A percentile compares a stretch with the other conserved stretches of the same genome.
phyloP scores from a whole-genome alignment of 2,113 vertebrate genomes.

The Nothocercus julius region DNA sequence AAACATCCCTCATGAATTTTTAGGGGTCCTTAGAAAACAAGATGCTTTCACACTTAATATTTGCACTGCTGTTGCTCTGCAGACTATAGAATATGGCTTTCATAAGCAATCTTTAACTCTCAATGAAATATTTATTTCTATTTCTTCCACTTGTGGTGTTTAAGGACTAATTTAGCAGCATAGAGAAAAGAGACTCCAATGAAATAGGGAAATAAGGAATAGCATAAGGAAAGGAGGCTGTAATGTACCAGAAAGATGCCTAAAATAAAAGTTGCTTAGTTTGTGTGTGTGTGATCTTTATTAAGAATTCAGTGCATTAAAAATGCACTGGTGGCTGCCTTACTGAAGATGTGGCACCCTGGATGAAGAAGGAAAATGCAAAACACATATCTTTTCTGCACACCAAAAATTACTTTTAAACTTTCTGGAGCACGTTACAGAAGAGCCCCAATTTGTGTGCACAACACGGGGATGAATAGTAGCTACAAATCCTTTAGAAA shows the following conservation, averaged over 20 bases:
- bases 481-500: neutral
- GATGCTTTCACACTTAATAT: neutral
- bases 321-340: neutral
- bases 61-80: neutral
- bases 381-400: neutral
- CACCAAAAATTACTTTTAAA: neutral
- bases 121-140: neutral
- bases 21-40: neutral
- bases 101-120: neutral
- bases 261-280: too few species aligned
- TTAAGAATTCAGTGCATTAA: neutral
- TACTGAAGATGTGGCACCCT: fast-evolving
- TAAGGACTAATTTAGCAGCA: neutral
- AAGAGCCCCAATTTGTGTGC: neutral
- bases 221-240: too few species aligned
- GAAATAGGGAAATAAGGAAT: neutral
- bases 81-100: neutral
- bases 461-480: neutral
- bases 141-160: neutral
- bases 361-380: neutral
- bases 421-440: neutral
- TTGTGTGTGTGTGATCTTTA: neutral
- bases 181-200: neutral
- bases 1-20: neutral
- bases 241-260: too few species aligned